Evolutionary conservation across 2,797 vertebrate genomes (phyloP), one percentile per base, ranked within the genome.

Genomic region (Anabas testudineus): DNA sequence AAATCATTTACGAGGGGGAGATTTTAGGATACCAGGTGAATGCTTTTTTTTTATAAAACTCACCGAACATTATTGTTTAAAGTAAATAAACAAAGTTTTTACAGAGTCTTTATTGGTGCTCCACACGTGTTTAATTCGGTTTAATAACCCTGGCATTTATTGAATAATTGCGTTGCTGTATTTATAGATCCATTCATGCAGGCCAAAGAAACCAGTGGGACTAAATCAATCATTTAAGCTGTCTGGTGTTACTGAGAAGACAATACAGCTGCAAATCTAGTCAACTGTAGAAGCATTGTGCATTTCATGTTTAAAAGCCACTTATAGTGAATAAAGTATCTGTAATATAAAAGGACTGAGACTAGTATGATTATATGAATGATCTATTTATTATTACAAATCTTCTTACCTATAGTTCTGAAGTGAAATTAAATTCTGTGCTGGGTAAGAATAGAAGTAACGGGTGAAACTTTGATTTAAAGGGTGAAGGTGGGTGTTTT

Each of bases 181-280:
- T 77, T 84, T 88, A 88, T 83, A 78, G 80, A 87, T 87, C 73
- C 18, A 71, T 62, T 78, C 60, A 55, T 74, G 61, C 55, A 42
- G 46, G 66, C 48, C 64, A 58, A 43, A 63, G n/a, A 73, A 51
- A 65, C 59, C 47, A 60, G 72, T 68, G 19, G 61, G 18, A 22
- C 21, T 32, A 43, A 86, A 88, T 85, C 64, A 74, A 49, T 82
- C 56, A 46, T 39, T 46, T 43, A 55, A 58, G 56, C 52, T 56
- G 21, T 22, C 30, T 24, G 43, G 18, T 76, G 70, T 48, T 60
- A 51, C 45, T 66, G 48, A 22, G 51, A 71, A 78, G 37, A 60
- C 67, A 58, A 71, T 73, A 51, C 66, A 42, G 32, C 63, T 61
- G 66, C 69, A 74, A 56, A 59, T 56, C 39, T 3, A 10, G 30